A percentile compares a stretch with the other conserved stretches of the same genome.
These are phyloP conservation scores for Elephantulus edwardii DNA, from an alignment of 2,113 vertebrate genomes.

Conservation along the genomic window DNA sequence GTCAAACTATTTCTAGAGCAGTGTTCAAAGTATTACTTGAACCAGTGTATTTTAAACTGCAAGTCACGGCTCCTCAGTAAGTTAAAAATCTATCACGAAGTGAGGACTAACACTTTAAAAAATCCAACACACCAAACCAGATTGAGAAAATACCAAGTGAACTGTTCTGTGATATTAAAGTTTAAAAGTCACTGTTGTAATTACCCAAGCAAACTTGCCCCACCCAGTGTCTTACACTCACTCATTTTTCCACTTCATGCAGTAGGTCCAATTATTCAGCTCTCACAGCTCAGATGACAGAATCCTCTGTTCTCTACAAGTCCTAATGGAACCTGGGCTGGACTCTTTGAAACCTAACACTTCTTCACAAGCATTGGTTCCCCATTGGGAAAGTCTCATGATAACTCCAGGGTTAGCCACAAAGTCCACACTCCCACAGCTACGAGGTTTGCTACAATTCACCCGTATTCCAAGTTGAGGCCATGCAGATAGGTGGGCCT, in stretches of 20 bases:
- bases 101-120: neutral
- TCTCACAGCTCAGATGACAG: conserved; percentile 12
- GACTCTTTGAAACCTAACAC: conserved; percentile 27
- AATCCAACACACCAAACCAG: too few relatives aligned
- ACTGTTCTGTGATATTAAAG: conserved; percentile 31
- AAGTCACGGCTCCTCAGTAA: conserved; percentile 17
- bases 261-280: neutral
- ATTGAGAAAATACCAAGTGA: conserved; percentile 26
- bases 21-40: conserved; percentile 30
- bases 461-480: neutral
- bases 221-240: neutral
- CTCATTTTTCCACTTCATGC: neutral
- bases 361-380: neutral
- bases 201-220: neutral
- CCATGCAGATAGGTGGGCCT: neutral
- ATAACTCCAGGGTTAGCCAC: neutral
- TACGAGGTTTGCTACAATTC: neutral
- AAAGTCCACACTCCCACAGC: neutral
- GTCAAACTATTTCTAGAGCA: neutral
- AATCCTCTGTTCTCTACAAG: conserved; percentile 2
- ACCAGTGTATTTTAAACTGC: conserved; percentile 15
- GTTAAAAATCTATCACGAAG: conserved; percentile 27
- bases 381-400: conserved; percentile 2
- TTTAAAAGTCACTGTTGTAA: conserved; percentile 18
- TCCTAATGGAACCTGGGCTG: conserved; percentile 42